Conservation (phyloP, 1,140 invertebrate genomes). For the Bombus ignitus region DNA sequence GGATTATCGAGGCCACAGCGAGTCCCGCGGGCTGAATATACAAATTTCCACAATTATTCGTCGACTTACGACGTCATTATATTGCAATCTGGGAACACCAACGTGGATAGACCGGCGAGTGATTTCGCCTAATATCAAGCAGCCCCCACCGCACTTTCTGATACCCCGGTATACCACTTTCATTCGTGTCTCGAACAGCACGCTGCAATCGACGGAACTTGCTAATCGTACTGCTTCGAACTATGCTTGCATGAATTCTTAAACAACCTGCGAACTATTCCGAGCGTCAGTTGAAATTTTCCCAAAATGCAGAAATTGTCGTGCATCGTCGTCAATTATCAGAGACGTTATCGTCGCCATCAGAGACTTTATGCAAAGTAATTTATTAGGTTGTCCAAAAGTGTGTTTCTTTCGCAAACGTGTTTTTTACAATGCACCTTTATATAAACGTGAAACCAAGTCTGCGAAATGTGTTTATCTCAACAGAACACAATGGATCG, state of each 20-base stretch:
- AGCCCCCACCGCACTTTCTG: conserved; percentile 50
- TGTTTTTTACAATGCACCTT: no score
- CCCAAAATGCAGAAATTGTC: background rate
- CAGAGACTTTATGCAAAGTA: no score
- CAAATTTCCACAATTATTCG: conserved; percentile 58
- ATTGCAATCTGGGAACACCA: conserved; percentile 59
- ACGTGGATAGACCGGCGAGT: conserved; percentile 37
- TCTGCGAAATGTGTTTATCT: no score
- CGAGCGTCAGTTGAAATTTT: background rate
- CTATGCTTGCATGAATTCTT: conserved; percentile 42
- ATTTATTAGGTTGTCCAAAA: no score
- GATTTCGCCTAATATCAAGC: conserved; percentile 56
- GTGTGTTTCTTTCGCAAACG: no score
- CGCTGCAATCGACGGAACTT: conserved; percentile 26
- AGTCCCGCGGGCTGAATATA: conserved; percentile 43
- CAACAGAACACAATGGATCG: no score
- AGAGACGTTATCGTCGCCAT: no score
- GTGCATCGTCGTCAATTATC: no score
- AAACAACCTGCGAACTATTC: background rate
- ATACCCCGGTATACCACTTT: conserved; percentile 18
- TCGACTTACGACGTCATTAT: conserved; percentile 66
- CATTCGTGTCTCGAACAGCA: background rate
- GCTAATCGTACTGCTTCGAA: background rate
- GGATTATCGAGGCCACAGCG: conserved; percentile 37
- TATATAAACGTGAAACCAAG: no score